Evolutionary conservation across 2,113 vertebrate species (phyloP).

Genomic region (Rhinopomastus cyanomelas): DNA sequence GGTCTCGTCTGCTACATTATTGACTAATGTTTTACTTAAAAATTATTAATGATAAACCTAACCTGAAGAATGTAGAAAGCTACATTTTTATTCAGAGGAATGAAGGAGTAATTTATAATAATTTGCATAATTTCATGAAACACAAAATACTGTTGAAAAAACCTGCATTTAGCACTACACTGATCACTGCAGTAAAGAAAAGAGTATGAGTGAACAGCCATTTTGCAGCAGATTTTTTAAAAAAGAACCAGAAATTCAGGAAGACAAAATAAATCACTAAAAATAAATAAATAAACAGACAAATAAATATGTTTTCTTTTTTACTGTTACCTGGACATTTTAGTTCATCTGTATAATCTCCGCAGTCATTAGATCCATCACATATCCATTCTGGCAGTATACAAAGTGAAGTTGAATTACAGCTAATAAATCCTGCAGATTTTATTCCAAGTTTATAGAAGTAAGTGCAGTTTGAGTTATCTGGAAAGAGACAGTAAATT

Average conservation of each 20-base stretch:
- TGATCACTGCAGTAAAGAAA: neutral
- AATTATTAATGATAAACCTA: neutral
- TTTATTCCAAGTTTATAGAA: constrained; percentile 95
- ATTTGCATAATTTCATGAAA: neutral
- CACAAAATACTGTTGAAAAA: neutral
- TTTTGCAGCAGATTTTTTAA: neutral
- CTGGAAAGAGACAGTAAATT: constrained; percentile 72
- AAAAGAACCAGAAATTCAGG: neutral
- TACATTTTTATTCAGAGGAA: neutral
- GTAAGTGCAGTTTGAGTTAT: constrained; percentile 88
- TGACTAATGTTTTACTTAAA: neutral
- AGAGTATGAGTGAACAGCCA: neutral
- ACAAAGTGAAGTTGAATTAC: constrained; percentile 95
- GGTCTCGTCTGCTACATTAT: neutral
- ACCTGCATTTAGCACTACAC: neutral
- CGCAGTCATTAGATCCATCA: constrained; percentile 96
- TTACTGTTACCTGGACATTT: constrained; percentile 90
- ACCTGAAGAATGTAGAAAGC: neutral
- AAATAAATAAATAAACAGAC: no score
- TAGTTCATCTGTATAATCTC: constrained; percentile 94
- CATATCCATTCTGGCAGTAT: constrained; percentile 94
- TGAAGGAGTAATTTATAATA: neutral
- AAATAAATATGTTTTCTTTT: neutral
- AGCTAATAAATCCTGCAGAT: constrained; percentile 90
- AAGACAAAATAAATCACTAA: neutral